A percentile compares a stretch with the other conserved stretches of the same genome.
Conservation (phyloP, 2,888 invertebrate species). For the Hemaris fuciformis region DNA sequence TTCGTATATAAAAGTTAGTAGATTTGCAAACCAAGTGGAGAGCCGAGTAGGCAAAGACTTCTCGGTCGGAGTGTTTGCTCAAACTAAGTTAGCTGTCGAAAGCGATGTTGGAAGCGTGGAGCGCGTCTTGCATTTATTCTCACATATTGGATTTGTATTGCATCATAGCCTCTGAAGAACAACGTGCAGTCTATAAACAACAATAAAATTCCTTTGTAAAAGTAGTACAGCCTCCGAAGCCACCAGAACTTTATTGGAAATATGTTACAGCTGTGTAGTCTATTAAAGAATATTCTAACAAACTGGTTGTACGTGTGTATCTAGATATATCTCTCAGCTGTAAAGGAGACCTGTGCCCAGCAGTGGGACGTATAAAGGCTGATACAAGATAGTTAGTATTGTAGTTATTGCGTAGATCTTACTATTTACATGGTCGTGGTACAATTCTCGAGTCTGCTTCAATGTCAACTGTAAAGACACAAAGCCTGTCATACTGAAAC, state of each 20-base stretch:
- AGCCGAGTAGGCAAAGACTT: conserved; percentile 55
- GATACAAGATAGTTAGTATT: too few species aligned
- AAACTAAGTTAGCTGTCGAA: conserved; percentile 57
- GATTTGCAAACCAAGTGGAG: conserved; percentile 48
- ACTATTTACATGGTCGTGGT: too few species aligned
- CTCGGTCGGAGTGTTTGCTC: conserved; percentile 52
- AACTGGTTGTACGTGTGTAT: background rate
- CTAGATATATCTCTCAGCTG: background rate
- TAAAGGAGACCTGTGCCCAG: too few species aligned
- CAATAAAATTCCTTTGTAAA: conserved; percentile 19
- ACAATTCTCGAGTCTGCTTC: too few species aligned
- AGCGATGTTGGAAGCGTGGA: conserved; percentile 12
- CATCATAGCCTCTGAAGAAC: conserved; percentile 44
- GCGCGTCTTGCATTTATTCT: conserved; percentile 53
- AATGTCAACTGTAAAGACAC: too few species aligned
- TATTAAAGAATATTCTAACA: background rate
- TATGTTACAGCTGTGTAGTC: background rate
- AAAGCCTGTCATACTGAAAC: too few species aligned
- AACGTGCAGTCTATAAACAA: conserved; percentile 23
- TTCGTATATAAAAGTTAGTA: conserved; percentile 18
- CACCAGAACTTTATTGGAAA: background rate
- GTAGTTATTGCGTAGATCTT: too few species aligned
- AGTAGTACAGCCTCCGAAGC: background rate
- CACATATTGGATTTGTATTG: conserved; percentile 55
- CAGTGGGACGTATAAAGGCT: too few species aligned